A percentile compares a stretch with the other conserved stretches of the same genome.
phyloP scores from a whole-genome alignment of 2,113 vertebrate genomes.

The Prochilodus magdalenae region DNA sequence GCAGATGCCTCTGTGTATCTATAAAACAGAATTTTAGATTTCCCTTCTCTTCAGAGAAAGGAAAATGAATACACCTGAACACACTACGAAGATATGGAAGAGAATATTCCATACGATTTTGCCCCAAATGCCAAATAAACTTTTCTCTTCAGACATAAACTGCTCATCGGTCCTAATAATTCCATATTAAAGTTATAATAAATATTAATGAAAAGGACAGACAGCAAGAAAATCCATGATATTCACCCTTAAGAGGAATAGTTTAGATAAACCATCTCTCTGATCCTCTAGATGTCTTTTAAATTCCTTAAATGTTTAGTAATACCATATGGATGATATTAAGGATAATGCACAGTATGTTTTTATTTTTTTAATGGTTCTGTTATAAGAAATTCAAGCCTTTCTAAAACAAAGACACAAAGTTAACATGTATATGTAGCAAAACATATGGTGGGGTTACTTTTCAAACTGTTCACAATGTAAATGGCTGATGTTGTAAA shows the following conservation, averaged over 20 bases:
- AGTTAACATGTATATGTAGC: too few relatives aligned
- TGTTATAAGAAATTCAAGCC: too few relatives aligned
- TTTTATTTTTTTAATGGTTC: too few relatives aligned
- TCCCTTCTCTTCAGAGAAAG: not conserved
- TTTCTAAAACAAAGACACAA: too few relatives aligned
- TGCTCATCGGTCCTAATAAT: not conserved
- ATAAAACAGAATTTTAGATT: too few relatives aligned
- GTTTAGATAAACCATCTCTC: not conserved
- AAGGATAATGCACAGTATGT: not conserved
- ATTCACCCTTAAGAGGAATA: not conserved
- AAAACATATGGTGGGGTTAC: too few relatives aligned
- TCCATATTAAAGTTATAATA: not conserved
- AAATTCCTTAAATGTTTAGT: not conserved
- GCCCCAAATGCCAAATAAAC: not conserved
- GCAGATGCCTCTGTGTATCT: too few relatives aligned
- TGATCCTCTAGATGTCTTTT: not conserved
- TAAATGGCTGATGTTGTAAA: too few relatives aligned
- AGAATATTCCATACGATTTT: not conserved
- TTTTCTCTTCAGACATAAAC: not conserved
- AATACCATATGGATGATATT: too few relatives aligned
- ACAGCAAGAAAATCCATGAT: not conserved
- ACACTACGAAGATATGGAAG: not conserved
- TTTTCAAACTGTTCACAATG: too few relatives aligned
- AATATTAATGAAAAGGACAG: not conserved
- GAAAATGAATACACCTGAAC: not conserved